These are phyloP conservation scores for Eupristina koningsbergeri DNA, from an alignment of 1,140 invertebrate species.

Conservation along the genomic window DNA sequence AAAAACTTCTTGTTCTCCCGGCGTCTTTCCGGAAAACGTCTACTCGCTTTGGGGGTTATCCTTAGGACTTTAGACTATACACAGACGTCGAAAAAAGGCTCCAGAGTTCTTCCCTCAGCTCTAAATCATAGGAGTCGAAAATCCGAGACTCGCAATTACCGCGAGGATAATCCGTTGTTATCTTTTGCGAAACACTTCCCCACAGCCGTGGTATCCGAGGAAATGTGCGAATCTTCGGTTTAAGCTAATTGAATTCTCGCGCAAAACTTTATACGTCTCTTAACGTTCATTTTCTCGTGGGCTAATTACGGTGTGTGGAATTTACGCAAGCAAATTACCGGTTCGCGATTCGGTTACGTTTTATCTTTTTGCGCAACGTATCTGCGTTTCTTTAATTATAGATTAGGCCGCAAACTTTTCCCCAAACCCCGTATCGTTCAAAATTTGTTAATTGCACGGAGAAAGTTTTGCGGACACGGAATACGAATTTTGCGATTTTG, in stretches of 20 bases:
- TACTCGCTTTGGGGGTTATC: background rate
- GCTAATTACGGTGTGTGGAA: conserved; percentile 35
- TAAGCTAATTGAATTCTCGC: conserved; percentile 39
- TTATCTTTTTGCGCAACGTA: conserved; percentile 7
- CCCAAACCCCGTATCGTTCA: no score
- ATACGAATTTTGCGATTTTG: background rate
- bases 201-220: background rate
- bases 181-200: background rate
- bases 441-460: background rate
- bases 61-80: no score
- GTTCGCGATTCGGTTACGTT: background rate
- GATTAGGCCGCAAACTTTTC: conserved; percentile 25
- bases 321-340: conserved; percentile 41
- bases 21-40: background rate
- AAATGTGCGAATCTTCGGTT: background rate
- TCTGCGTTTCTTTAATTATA: conserved; percentile 31
- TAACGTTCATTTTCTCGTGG: conserved; percentile 7
- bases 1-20: background rate
- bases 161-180: conserved; percentile 39
- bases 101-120: background rate
- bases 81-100: background rate
- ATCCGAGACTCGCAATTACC: conserved; percentile 42
- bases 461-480: background rate
- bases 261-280: conserved; percentile 36
- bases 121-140: conserved; percentile 42